Conservation (phyloP, 2,113 vertebrate species). For the Ia io region DNA sequence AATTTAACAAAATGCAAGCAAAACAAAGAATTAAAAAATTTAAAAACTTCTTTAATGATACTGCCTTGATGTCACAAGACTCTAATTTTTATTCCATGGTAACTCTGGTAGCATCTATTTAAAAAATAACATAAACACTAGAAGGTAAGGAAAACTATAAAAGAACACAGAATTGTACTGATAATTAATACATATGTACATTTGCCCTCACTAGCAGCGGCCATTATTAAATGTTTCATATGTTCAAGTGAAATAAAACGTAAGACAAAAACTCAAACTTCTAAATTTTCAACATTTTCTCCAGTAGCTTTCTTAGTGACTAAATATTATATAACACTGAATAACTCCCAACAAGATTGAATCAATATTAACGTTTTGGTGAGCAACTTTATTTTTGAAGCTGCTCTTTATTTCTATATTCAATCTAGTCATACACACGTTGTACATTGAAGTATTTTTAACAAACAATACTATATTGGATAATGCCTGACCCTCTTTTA, state of each 20-base stretch:
- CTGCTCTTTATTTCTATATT: neutral
- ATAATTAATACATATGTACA: neutral
- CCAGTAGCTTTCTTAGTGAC: neutral
- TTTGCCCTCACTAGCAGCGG: neutral
- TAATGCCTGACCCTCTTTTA: neutral
- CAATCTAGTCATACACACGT: neutral
- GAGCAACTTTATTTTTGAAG: slow-evolving; percentile 10
- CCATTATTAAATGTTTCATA: neutral
- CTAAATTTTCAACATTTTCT: neutral
- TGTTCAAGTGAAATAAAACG: slow-evolving; percentile 22
- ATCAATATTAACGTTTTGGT: neutral
- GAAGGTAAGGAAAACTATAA: neutral
- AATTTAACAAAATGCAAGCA: slow-evolving; percentile 52
- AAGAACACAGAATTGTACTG: neutral
- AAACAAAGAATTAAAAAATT: slow-evolving; percentile 23
- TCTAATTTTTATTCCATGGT: neutral
- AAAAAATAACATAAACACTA: neutral
- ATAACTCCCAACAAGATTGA: neutral
- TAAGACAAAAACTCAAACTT: slow-evolving; percentile 41
- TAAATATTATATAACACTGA: slow-evolving; percentile 15
- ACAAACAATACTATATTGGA: neutral
- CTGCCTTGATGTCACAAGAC: neutral
- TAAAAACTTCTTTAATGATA: neutral
- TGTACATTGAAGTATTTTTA: neutral
- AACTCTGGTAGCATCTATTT: neutral